A percentile compares a stretch with the other conserved stretches of the same genome.
These are phyloP conservation scores for Microcebus lehilahytsara DNA, from an alignment of 2,113 vertebrate genomes.

Conservation along the genomic window DNA sequence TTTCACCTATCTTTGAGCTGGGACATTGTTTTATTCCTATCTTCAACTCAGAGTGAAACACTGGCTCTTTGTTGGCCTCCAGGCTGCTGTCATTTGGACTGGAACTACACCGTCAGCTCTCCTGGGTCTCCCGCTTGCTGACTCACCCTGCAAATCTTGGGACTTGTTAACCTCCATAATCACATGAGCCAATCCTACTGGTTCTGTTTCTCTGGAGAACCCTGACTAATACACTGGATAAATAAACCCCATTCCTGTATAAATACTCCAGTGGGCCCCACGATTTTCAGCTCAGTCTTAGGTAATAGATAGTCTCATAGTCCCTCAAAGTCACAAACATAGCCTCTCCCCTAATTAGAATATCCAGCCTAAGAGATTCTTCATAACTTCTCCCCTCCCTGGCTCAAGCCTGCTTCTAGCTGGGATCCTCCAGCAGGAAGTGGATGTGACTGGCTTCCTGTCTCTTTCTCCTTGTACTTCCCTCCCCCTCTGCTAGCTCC, in stretches of 20 bases:
- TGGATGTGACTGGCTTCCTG: background rate
- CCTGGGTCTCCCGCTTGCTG: background rate
- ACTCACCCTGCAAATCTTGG: background rate
- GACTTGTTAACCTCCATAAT: background rate
- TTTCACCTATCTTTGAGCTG: background rate
- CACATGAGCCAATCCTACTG: background rate
- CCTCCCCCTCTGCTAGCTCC: background rate
- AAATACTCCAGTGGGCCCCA: background rate
- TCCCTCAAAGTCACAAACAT: background rate
- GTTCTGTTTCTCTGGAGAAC: constrained; percentile 28
- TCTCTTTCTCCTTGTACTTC: constrained; percentile 4
- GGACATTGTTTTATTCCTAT: background rate
- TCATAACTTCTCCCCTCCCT: background rate
- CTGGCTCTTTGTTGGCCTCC: background rate
- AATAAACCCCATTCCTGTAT: background rate
- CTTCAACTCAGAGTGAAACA: background rate
- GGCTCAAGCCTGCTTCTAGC: background rate
- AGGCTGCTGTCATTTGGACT: background rate
- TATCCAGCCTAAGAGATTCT: background rate
- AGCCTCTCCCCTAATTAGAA: background rate
- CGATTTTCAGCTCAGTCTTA: background rate
- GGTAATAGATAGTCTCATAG: background rate
- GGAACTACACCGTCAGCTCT: background rate
- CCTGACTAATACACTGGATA: background rate
- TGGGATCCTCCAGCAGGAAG: background rate